Evolutionary conservation across 2,113 vertebrate genomes (phyloP), one percentile per base, ranked within the genome.

Genomic region (Monopterus albus): DNA sequence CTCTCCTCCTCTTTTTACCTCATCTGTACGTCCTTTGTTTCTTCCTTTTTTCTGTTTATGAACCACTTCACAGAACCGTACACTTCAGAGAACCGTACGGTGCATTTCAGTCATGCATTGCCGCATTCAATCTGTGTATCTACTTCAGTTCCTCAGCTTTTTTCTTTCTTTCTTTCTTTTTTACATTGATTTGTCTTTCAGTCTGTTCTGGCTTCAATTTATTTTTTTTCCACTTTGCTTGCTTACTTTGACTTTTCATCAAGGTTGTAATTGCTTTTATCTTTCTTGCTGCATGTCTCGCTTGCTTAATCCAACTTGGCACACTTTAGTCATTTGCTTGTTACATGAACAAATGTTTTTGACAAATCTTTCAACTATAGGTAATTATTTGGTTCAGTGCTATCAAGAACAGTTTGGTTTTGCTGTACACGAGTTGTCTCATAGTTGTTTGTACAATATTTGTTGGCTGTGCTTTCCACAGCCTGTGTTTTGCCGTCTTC

Each of bases 31-130:
- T 78, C 51, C 61, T 82, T 87, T 86, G 62, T 82, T 81, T 78
- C 28, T 47, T 36, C 47, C 33, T 6, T 79, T 76, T 49, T 53
- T 50, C 55, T 74, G 45, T 76, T 70, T 72, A 67, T 68, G 43
- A 85, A 65, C 47, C 3, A 28, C 12, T 71, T 75, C 39, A 39
- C 38, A 75, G 47, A 60, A 59, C 40, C 4, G 14, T 21, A 56
- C 51, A 28, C 12, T 71, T 75, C 39, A 39, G 42, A 75, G 47
- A 60, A 59, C 40, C 4, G 14, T 21, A 56, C 51, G 53, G 68
- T 69, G 75, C 58, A 59, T 72, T 72, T 43, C 73, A 43, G 55
- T 50, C 57, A 45, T 79, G 66, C 66, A 68, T 86, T 56, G 76
- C 47, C 10, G 56, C 29, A 36, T 68, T 61, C 69, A 64, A 51